Evolutionary conservation across 1,140 invertebrate species (phyloP).

Genomic region (Sipha flava): DNA sequence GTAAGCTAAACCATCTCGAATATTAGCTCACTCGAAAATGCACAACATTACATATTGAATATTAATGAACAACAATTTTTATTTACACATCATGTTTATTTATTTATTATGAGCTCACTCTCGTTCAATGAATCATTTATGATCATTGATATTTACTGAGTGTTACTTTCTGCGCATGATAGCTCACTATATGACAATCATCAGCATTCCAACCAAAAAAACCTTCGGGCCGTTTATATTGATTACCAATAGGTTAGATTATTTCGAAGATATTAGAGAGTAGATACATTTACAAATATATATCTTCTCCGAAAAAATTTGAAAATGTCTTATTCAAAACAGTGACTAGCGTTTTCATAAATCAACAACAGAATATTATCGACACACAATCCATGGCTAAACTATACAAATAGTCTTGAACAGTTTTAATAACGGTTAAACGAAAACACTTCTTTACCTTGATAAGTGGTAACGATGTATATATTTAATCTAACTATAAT

Average conservation of each 20-base stretch:
- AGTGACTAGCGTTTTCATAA: conserved; percentile 1
- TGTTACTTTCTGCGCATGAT: not conserved
- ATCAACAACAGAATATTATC: not conserved
- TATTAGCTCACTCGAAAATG: not conserved
- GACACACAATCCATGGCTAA: not conserved
- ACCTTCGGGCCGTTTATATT: not conserved
- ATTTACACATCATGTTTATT: too few relatives aligned
- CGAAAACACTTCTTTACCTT: too few relatives aligned
- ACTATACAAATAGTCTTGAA: too few relatives aligned
- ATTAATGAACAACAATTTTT: not conserved
- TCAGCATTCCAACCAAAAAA: not conserved
- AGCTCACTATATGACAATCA: not conserved
- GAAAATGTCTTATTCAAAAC: conserved; percentile 10
- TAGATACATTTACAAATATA: not conserved
- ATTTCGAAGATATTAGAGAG: not conserved
- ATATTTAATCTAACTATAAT: too few relatives aligned
- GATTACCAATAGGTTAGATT: not conserved
- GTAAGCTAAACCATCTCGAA: too few relatives aligned
- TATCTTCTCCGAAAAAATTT: not conserved
- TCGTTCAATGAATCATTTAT: not conserved
- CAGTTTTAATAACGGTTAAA: too few relatives aligned
- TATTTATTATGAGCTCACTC: not conserved
- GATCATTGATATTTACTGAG: not conserved
- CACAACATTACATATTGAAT: not conserved
- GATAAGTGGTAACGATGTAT: too few relatives aligned